phyloP scores from a whole-genome alignment of 2,797 vertebrate genomes.

The Tinamus major region DNA sequence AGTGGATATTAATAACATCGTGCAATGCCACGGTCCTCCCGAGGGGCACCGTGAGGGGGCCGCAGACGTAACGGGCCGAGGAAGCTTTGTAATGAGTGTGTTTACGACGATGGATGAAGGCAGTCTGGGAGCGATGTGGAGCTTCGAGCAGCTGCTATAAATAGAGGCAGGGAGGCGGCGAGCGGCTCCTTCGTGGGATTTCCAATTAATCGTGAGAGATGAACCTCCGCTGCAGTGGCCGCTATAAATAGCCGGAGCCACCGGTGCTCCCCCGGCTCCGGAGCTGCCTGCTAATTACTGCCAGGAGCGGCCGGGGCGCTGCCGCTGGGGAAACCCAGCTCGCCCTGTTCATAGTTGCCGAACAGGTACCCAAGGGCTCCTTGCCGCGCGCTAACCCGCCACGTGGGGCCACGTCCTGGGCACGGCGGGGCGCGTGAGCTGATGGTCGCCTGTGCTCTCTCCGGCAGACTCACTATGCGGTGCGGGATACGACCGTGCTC shows the following conservation, averaged over 20 bases:
- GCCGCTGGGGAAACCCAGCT: rapidly evolving
- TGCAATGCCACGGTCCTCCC: not conserved
- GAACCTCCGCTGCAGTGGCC: conserved; percentile 42
- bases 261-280: not conserved
- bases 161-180: conserved; percentile 36
- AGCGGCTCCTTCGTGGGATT: conserved; percentile 52
- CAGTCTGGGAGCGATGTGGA: conserved; percentile 27
- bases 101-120: conserved; percentile 51
- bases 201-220: conserved; percentile 74
- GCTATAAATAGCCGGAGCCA: conserved; percentile 54
- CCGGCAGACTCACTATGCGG: conserved; percentile 91
- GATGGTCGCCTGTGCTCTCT: not conserved
- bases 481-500: conserved; percentile 84
- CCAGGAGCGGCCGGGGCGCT: not conserved
- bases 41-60: not conserved
- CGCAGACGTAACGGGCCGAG: not conserved
- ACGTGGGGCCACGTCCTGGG: too few relatives aligned
- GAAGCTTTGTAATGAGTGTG: conserved; percentile 48
- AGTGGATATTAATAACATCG: not conserved
- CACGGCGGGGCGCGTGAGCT: too few relatives aligned
- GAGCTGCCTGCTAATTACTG: not conserved
- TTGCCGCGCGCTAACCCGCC: rapidly evolving
- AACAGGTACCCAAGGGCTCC: not conserved
- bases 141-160: conserved; percentile 58
- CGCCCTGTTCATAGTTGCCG: not conserved